Conservation (phyloP, 2,113 vertebrate genomes). For the Prunella fulvescens region DNA sequence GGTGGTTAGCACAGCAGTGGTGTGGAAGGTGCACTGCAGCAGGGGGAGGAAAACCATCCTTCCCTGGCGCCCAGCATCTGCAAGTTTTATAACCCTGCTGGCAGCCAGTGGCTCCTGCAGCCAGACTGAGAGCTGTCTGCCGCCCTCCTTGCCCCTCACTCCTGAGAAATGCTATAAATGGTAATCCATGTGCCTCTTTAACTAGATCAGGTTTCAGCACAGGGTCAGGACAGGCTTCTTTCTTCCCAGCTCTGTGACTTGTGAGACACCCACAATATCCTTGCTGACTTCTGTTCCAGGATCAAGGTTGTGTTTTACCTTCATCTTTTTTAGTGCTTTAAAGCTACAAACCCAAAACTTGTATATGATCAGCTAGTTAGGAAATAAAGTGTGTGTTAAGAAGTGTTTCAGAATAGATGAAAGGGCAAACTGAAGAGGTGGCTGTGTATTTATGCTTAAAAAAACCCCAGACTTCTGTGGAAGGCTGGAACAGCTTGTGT, state of each 20-base stretch:
- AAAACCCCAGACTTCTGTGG: background rate
- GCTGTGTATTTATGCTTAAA: constrained; percentile 30
- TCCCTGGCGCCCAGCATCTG: background rate
- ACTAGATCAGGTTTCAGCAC: constrained; percentile 44
- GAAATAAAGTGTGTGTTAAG: background rate
- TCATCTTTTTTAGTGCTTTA: background rate
- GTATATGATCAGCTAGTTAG: constrained; percentile 22
- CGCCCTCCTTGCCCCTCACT: background rate
- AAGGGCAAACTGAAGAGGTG: constrained; percentile 56
- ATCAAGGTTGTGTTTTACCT: constrained; percentile 33
- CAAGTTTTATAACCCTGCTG: background rate
- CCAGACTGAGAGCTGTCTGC: background rate
- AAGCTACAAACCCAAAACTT: constrained; percentile 7
- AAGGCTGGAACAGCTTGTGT: constrained; percentile 53
- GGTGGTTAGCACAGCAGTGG: background rate
- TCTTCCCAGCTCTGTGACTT: constrained; percentile 28
- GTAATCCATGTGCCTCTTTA: constrained; percentile 12
- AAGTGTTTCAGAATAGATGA: constrained; percentile 39
- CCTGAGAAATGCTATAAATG: constrained; percentile 30
- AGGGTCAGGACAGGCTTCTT: constrained; percentile 10
- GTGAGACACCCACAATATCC: constrained; percentile 19
- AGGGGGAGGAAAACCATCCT: background rate
- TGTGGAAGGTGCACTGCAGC: background rate
- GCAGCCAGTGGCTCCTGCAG: background rate
- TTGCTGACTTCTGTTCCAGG: constrained; percentile 13